Base-by-base conservation (phyloP, 1,140 invertebrate species). In the Tetragonula clypearis region DNA sequence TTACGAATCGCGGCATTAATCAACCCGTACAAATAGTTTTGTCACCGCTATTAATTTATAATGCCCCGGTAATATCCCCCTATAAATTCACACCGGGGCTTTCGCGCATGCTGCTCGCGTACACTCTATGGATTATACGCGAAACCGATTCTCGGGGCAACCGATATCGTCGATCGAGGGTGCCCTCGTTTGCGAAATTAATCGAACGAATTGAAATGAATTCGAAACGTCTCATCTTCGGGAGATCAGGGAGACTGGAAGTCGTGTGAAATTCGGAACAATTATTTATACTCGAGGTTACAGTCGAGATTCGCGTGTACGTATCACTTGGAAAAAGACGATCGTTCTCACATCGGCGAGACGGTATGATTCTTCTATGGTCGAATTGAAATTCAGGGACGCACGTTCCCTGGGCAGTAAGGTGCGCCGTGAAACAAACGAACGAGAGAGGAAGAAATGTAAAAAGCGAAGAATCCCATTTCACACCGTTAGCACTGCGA, bases 31-130 rank as follows among this genome's bases (percentile, higher is more conserved):
- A 79, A 84, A 84, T 84, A 84, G 82, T 84, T 84, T 79, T 79
- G 82, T 84, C 66, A 23, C 66, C 41, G 82, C 75, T 84, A 84
- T 79, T 84, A 79, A 84, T 84, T 84, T 84, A 79, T 68, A 79
- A 79, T 79, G 82, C 76, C 69, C 56, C 62, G 30, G 66, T 60
- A 84, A 79, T 79, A 84, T 62, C 82, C 66, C 2, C 4, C 56
- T 53, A 84, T 84, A 79, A 84, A 84, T 84, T 79, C 2, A 19
- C 55, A 8, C 14, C n/a, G 35, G 35, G 23, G 41, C 0, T 9
- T 19, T 21, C 30, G 11, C 2, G 23, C 17, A 35, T 9, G 73
- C 55, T 21, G 53, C 35, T 49, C 65, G 21, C 19, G 62, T 60
- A 53, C 79, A 49, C 79, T 69, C 76, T 55, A 62, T 21, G 30